Conservation (phyloP, 2,797 vertebrate genomes). For the Mionectes olivaceus region DNA sequence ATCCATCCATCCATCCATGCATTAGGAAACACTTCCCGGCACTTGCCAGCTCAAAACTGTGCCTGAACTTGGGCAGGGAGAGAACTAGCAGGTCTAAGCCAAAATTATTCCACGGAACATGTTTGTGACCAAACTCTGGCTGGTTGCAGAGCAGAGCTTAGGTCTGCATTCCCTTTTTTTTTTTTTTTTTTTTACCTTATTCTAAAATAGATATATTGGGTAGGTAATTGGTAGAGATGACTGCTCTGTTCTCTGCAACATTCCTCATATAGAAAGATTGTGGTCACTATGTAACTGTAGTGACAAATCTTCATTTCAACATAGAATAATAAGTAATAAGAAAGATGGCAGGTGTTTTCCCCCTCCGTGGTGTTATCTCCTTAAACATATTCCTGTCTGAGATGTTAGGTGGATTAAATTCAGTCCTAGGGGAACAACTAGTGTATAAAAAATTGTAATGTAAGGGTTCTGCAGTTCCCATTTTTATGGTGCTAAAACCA, state of each 20-base stretch:
- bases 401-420: neutral
- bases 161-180: neutral
- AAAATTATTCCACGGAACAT: neutral
- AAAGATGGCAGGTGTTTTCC: neutral
- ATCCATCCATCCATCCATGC: neutral
- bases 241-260: neutral
- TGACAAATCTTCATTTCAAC: neutral
- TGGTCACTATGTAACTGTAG: neutral
- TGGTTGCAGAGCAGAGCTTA: neutral
- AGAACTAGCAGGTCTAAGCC: neutral
- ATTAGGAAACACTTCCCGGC: neutral
- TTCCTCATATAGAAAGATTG: neutral
- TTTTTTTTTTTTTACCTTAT: neutral
- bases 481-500: neutral
- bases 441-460: neutral
- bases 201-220: neutral
- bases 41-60: neutral
- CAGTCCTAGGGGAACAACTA: neutral
- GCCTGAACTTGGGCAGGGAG: neutral
- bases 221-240: neutral
- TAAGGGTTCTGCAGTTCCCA: neutral
- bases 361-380: neutral
- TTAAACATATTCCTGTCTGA: neutral
- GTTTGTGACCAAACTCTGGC: neutral
- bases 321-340: neutral